phyloP scores from a whole-genome alignment of 2,888 invertebrate genomes.

The Pseudoips prasinana region DNA sequence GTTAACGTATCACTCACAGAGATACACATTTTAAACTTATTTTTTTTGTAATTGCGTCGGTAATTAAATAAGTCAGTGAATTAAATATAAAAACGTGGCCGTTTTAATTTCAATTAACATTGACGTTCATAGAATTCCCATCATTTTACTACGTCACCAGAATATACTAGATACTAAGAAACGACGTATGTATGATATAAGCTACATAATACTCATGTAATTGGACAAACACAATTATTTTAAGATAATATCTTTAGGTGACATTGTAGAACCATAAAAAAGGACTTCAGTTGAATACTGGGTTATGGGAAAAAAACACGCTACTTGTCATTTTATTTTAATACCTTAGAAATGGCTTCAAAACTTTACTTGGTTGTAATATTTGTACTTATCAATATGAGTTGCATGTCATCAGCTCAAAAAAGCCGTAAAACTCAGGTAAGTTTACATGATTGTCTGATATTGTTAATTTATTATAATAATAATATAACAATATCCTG shows the following conservation, averaged over 20 bases:
- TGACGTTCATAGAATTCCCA: constrained; percentile 15
- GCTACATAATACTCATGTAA: constrained; percentile 2
- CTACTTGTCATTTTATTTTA: no score
- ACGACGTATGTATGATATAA: constrained; percentile 3
- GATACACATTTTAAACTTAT: no score
- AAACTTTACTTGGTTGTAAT: no score
- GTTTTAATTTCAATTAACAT: constrained; percentile 6
- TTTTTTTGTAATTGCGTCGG: no score
- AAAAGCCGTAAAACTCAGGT: no score
- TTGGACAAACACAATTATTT: constrained; percentile 13
- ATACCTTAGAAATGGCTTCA: constrained; percentile 11
- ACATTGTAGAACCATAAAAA: constrained; percentile 21
- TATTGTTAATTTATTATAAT: no score
- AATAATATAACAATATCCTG: no score
- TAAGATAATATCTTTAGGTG: constrained; percentile 27
- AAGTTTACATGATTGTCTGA: no score
- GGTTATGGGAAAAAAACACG: constrained; percentile 3
- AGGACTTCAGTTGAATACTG: not conserved
- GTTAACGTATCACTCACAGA: no score
- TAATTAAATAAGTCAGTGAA: no score
- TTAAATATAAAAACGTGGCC: not conserved
- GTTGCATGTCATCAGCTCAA: no score
- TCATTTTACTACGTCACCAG: not conserved
- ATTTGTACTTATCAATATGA: no score
- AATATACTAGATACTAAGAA: not conserved